These are phyloP conservation scores for Cladorhizidae sp. DNA, from an alignment of 37 sponge, comb jelly and placozoan genomes.

Conservation along the genomic window DNA sequence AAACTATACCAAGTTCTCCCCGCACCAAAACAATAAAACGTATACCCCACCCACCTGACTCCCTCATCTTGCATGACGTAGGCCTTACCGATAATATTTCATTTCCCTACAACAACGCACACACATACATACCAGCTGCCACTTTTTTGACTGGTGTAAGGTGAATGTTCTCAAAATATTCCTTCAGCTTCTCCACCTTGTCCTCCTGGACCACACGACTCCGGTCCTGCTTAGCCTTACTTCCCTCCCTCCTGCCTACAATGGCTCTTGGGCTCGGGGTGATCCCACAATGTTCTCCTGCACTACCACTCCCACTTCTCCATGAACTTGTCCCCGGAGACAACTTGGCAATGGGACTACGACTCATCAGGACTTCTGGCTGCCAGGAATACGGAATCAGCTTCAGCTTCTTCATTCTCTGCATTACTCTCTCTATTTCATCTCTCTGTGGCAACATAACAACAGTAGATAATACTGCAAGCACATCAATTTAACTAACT, in stretches of 20 bases:
- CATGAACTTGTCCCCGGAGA: background rate
- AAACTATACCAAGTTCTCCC: no score
- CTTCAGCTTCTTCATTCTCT: slow-evolving; percentile 47
- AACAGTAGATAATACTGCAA: no score
- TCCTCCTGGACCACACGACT: slow-evolving; percentile 5
- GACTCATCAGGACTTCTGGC: background rate
- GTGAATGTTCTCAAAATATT: slow-evolving; percentile 6
- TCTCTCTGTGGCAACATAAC: no score
- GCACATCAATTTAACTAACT: no score
- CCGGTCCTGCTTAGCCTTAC: background rate
- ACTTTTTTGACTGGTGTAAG: slow-evolving; percentile 12
- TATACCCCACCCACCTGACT: no score
- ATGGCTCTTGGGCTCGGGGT: background rate
- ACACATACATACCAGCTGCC: slow-evolving; percentile 13
- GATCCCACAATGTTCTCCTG: background rate
- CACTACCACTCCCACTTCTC: background rate
- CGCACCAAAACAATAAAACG: no score
- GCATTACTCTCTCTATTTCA: slow-evolving; percentile 4
- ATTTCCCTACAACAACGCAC: no score
- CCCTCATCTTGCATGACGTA: no score
- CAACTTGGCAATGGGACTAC: background rate
- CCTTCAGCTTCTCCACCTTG: slow-evolving; percentile 16
- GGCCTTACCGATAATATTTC: no score
- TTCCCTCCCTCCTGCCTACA: background rate
- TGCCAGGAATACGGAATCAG: slow-evolving; percentile 53